Base-by-base conservation (phyloP, 2,888 invertebrate genomes). In the Boloria euphrosyne region DNA sequence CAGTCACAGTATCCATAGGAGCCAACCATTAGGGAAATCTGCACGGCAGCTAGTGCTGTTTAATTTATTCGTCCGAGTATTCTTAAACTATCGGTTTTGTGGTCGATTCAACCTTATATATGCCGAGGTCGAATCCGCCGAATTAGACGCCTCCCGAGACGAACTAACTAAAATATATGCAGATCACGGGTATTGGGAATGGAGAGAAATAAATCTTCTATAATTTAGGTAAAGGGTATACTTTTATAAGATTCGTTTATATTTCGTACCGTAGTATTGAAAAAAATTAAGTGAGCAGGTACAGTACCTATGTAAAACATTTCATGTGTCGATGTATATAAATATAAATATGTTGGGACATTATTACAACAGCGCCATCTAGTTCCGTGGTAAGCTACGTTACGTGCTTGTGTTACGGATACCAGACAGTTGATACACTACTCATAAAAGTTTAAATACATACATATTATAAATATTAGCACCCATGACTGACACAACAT, bases 21-120 rank as follows among this genome's bases (percentile, higher is more conserved):
- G 79, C 79, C 86, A 81, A 91, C 91, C 91, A 90, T 92, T 90
- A 90, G 92, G 92, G 92, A 92, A 91, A 91, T 92, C 92, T 91
- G 87, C 86, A 80, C 82, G 78, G 85, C 82, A 81, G 82, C 83
- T 78, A 81, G 80, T 82, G 75, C 83, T 89, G 90, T 85, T 87
- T 91, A 92, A 91, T 91, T 91, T 92, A 92, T 91, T 84, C 85
- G 76, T 82, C 84, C 82, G 90, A 89, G 90, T 91, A 91, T 92
- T 92, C 91, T 91, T 92, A 91, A 91, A 92, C 91, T 92, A 92
- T 91, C 87, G 90, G 89, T 80, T 87, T 86, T 83, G 90, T 81
- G 90, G 90, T 85, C 82, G 84, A 82, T 82, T 84, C 84, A 76
- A 80, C 77, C 81, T 78, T 86, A 88, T 91, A 90, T 91, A 90